Evolutionary conservation across 2,113 vertebrate species (phyloP).

Genomic region (Ammodytes dubius): DNA sequence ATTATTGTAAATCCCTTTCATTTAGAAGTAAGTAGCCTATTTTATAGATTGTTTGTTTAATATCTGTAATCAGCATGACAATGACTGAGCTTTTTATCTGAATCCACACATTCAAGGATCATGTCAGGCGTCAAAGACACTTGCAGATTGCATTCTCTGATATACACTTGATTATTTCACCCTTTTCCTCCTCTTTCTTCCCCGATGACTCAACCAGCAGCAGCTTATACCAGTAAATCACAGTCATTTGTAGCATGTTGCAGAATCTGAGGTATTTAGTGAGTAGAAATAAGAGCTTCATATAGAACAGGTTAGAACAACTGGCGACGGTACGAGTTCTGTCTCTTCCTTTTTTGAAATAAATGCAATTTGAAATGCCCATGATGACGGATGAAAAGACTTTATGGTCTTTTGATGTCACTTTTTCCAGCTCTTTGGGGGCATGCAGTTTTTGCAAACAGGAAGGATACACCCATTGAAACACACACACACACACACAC

Average conservation of each 20-base stretch:
- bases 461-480: slow-evolving; percentile 31
- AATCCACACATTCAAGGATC: slow-evolving; percentile 12
- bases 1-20: not conserved
- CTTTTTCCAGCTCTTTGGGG: not conserved
- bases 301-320: too few relatives aligned
- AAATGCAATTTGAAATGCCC: not conserved
- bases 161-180: slow-evolving; percentile 4
- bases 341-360: not conserved
- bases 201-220: not conserved
- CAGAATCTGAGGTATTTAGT: not conserved
- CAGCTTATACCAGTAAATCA: not conserved
- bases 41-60: not conserved
- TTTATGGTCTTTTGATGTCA: too few relatives aligned
- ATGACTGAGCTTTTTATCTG: slow-evolving; percentile 22
- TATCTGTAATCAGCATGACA: not conserved
- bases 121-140: slow-evolving; percentile 15
- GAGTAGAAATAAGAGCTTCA: not conserved
- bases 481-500: too few relatives aligned
- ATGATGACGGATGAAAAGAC: too few relatives aligned
- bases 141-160: slow-evolving; percentile 1
- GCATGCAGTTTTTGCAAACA: slow-evolving; percentile 17
- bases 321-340: not conserved
- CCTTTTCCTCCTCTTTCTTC: not conserved
- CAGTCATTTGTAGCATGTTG: not conserved
- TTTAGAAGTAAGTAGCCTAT: not conserved